A percentile compares a stretch with the other conserved stretches of the same genome.
These are phyloP conservation scores for Anaspis maculata DNA, from an alignment of 2,888 invertebrate genomes.

Conservation along the genomic window DNA sequence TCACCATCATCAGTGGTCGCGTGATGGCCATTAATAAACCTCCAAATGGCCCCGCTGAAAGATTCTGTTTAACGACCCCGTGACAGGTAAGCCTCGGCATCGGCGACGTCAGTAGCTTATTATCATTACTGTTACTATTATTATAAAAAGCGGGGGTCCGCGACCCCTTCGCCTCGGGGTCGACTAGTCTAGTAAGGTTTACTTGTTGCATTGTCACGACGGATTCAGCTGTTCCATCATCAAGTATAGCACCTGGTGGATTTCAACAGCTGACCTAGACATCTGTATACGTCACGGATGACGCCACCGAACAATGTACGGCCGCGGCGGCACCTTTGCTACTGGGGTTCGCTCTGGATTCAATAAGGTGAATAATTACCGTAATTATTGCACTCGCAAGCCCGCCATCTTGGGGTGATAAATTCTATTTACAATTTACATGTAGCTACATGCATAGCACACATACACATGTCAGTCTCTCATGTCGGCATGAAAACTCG, in stretches of 20 bases:
- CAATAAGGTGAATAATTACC: background rate
- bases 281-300: constrained; percentile 24
- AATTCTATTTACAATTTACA: background rate
- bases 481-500: constrained; percentile 6
- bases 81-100: too few species aligned
- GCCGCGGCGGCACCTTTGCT: too few species aligned
- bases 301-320: constrained; percentile 20
- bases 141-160: too few species aligned
- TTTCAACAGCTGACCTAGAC: constrained; percentile 27
- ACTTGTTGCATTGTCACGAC: background rate
- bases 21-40: too few species aligned
- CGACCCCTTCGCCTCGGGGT: too few species aligned
- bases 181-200: too few species aligned
- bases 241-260: constrained; percentile 21
- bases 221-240: constrained; percentile 1
- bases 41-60: too few species aligned
- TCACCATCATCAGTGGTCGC: too few species aligned
- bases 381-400: background rate
- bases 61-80: too few species aligned
- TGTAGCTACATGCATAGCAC: too few species aligned
- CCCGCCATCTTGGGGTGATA: background rate
- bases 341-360: background rate
- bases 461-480: background rate
- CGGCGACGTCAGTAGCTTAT: too few species aligned
- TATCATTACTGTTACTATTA: too few species aligned